These are phyloP conservation scores for Harpagoxenus sublaevis DNA, from an alignment of 2,888 invertebrate genomes.

Conservation along the genomic window DNA sequence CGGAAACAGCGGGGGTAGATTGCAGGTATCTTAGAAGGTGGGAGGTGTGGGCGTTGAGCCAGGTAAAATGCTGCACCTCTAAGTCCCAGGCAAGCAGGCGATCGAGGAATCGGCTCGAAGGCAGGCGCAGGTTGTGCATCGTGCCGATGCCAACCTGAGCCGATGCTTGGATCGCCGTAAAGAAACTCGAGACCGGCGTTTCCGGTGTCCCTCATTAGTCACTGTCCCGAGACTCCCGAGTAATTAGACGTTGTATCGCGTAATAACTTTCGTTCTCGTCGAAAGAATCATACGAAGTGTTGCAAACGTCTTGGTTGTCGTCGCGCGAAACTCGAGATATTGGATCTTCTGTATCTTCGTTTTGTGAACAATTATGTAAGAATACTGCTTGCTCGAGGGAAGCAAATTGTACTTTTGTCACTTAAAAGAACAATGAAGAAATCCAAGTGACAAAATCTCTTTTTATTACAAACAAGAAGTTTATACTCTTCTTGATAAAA, in stretches of 20 bases:
- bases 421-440: not conserved
- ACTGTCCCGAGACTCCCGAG: not conserved
- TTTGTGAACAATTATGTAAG: not conserved
- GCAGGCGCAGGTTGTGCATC: constrained; percentile 75
- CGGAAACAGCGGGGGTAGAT: constrained; percentile 39
- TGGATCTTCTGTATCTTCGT: not conserved
- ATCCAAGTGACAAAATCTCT: not conserved
- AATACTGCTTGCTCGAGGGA: not conserved
- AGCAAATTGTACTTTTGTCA: not conserved
- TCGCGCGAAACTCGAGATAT: not conserved
- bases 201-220: constrained; percentile 46
- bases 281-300: not conserved
- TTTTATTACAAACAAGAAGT: not conserved
- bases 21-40: constrained; percentile 61
- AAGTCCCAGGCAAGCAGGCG: constrained; percentile 80
- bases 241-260: constrained; percentile 37
- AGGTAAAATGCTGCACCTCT: constrained; percentile 83
- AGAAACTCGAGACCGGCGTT: constrained; percentile 31
- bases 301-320: not conserved
- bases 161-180: constrained; percentile 6
- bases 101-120: constrained; percentile 69
- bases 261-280: constrained; percentile 23
- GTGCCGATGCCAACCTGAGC: constrained; percentile 44
- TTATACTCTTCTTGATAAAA: not conserved
- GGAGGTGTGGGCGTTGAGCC: constrained; percentile 82